A percentile compares a stretch with the other conserved stretches of the same genome.
phyloP scores from a whole-genome alignment of 2,113 vertebrate species.

The Hemibates koningsi region DNA sequence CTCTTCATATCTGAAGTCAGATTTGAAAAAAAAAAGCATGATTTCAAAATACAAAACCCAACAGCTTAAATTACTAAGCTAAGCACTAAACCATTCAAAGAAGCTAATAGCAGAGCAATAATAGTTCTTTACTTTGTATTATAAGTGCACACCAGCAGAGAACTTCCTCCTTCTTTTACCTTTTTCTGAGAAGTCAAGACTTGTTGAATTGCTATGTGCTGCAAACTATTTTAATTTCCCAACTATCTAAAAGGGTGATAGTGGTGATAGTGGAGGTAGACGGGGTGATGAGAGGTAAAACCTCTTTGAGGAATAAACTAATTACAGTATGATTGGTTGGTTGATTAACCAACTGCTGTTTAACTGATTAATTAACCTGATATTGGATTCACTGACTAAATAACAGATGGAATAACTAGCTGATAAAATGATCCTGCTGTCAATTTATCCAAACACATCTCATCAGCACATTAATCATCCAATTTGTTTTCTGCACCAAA shows the following conservation, averaged over 20 bases:
- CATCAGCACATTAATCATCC: slow-evolving; percentile 35
- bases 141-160: not conserved
- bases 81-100: not conserved
- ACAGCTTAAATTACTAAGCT: not conserved
- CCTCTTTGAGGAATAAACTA: not conserved
- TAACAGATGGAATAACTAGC: not conserved
- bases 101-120: not conserved
- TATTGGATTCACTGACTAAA: not conserved
- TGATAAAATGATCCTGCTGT: slow-evolving; percentile 39
- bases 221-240: not conserved
- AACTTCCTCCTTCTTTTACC: not conserved
- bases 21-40: not conserved
- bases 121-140: not conserved
- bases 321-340: not conserved
- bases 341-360: not conserved
- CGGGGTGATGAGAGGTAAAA: not conserved
- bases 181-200: not conserved
- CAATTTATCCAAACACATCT: slow-evolving; percentile 43
- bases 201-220: not conserved
- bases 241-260: not conserved
- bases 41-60: not conserved
- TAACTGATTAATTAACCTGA: not conserved
- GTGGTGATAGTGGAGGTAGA: not conserved
- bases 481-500: slow-evolving; percentile 42
- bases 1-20: not conserved